Evolutionary conservation across 2,797 vertebrate genomes (phyloP), one percentile per base, ranked within the genome.

Genomic region (Labeo calbasu): DNA sequence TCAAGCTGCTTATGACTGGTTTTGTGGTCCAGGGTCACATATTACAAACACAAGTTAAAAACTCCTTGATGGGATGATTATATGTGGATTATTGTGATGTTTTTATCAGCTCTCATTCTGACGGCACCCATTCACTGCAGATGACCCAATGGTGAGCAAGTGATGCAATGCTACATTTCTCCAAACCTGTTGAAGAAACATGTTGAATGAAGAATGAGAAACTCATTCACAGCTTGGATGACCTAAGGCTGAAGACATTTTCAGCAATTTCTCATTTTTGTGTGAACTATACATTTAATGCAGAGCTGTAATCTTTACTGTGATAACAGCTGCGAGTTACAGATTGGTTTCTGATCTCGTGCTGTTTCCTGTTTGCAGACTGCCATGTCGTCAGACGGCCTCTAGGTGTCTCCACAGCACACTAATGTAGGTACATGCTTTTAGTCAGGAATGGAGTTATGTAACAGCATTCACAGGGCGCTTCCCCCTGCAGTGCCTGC

Each of bases 401-500:
- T 85, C 77, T 85, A 87, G 87, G 84, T 81, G 87, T 87, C 87
- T 79, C 81, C 71, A 55, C 32, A 65, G 77, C 68, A 83, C 82
- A n/a, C 50, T 63, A n/a, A 40, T 51, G 53, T 43, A 36, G 25
- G 32, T 51, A 19, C 12, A 12, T 32, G 25, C 50, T 19, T 66
- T 51, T 14, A 57, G 28, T 76, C 1, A 0, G 1, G 72, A 72
- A 50, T 43, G 28, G 68, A 79, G 84, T 88, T 88, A 88, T 85
- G 87, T 80, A 88, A 88, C 59, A 76, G 40, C 57, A 55, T 15
- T 55, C 77, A 79, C 72, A 73, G 85, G 87, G 87, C 85, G 83
- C 87, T 86, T 88, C 85, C 87, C 68, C 85, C 77, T 85, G 87
- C 87, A 88, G 77, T 84, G 87, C 11, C 76, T 86, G 84, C 28